Evolutionary conservation across 2,888 invertebrate genomes (phyloP).

Genomic region (Stenchaetothrips biformis): DNA sequence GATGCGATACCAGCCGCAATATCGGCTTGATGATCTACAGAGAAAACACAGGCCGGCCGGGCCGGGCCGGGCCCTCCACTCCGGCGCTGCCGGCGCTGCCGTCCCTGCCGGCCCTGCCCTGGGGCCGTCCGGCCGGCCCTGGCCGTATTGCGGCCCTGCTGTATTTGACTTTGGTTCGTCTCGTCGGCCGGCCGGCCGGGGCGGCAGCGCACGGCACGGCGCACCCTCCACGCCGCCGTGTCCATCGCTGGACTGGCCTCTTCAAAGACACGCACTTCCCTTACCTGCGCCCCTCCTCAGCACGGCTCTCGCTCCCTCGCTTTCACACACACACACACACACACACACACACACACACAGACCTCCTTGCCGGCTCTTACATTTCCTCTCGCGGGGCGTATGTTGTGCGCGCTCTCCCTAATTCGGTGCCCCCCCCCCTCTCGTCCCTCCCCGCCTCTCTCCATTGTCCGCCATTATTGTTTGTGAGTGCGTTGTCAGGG

Average conservation of each 20-base stretch:
- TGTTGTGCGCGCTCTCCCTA: too few relatives aligned
- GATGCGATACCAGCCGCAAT: background rate
- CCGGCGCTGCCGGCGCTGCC: too few relatives aligned
- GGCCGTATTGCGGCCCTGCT: background rate
- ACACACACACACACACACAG: too few relatives aligned
- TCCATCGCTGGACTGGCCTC: background rate
- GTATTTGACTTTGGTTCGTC: background rate
- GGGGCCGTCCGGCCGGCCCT: too few relatives aligned
- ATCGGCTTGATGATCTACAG: background rate
- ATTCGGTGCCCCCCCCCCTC: background rate
- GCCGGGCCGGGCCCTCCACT: too few relatives aligned
- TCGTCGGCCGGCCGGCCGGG: background rate
- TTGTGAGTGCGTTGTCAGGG: constrained; percentile 6
- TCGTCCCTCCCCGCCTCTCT: background rate
- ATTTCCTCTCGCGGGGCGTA: too few relatives aligned
- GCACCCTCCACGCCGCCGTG: background rate
- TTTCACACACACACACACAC: too few relatives aligned
- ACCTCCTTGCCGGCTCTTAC: too few relatives aligned
- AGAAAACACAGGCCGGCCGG: background rate
- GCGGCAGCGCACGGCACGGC: background rate
- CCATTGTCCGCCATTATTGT: background rate
- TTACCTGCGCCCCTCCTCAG: too few relatives aligned
- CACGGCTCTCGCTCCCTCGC: too few relatives aligned
- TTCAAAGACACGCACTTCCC: too few relatives aligned
- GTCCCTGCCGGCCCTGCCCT: too few relatives aligned